Conservation (phyloP, 2,113 vertebrate species). For the Crotalus tigris region DNA sequence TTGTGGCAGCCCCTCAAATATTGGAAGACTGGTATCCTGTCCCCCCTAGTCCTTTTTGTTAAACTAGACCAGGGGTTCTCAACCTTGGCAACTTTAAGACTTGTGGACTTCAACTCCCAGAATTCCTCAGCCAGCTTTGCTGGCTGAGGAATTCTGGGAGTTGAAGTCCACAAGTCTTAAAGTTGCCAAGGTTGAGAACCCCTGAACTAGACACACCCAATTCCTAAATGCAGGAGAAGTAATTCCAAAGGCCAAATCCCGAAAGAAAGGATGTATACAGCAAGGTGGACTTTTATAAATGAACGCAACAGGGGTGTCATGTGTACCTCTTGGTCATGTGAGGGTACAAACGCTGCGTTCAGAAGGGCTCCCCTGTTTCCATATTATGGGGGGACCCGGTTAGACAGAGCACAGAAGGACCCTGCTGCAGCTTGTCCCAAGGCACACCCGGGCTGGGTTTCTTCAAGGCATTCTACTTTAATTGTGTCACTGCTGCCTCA, state of each 20-base stretch:
- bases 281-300: not conserved
- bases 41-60: too few relatives aligned
- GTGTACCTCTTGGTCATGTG: too few relatives aligned
- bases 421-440: not conserved
- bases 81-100: too few relatives aligned
- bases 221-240: not conserved
- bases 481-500: not conserved
- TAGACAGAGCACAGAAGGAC: not conserved
- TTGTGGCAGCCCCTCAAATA: too few relatives aligned
- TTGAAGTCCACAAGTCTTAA: too few relatives aligned
- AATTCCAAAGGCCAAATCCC: not conserved
- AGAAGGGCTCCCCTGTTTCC: not conserved
- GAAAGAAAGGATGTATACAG: not conserved
- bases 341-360: not conserved
- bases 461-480: not conserved
- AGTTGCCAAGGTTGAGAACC: too few relatives aligned
- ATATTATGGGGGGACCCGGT: not conserved
- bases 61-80: too few relatives aligned
- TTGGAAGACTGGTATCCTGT: too few relatives aligned
- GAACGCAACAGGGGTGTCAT: not conserved
- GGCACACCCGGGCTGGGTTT: not conserved
- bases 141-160: too few relatives aligned
- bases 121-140: too few relatives aligned
- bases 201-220: too few relatives aligned
- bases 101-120: too few relatives aligned